Evolutionary conservation across 2,888 invertebrate species (phyloP), one percentile per base, ranked within the genome.

Genomic region (Octonoba sinensis): DNA sequence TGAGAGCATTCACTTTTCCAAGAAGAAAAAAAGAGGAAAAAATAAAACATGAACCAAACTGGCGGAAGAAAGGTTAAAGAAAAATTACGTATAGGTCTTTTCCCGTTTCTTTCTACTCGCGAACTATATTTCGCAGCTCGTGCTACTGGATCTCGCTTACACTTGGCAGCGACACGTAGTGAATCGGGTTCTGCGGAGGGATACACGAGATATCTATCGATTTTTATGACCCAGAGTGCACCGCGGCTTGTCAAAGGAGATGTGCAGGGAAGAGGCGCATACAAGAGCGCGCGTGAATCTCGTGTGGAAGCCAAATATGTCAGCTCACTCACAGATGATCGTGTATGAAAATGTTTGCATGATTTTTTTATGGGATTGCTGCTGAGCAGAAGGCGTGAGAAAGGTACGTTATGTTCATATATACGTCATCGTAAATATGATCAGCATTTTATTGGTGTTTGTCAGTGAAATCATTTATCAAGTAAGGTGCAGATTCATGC

Each of bases 121-220:
- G 67, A 36, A 75, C 67, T 75, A 75, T 46, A 67, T 67, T 44
- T 60, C 67, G 60, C 59, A 65, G 75, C 59, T 27, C 22, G 46
- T 47, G 54, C 67, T 44, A 59, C 27, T 6, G 13, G 20, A n/a
- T 60, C 47, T 47, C 0, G 22, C 20, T 46, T n/a, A 46, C 64
- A 44, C 47, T 44, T 27, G 12, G 51, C 51, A 49, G 18, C 54
- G 54, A 54, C 0, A 13, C n/a, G 54, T 54, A 18, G 54, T 20
- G 24, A 66, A 66, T 11, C 24, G 69, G 60, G 11, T 54, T 11
- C 6, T 18, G 76, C 76, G 76, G 76, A 77, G 46, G 62, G 46
- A 77, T 77, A 77, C 76, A 70, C 59, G 64, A 62, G 54, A 47
- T 77, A 36, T 36, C 36, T 36, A 77, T 77, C 70, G 76, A 77